These are phyloP conservation scores for Strix occidentalis DNA, from an alignment of 2,797 vertebrate species.

Conservation along the genomic window DNA sequence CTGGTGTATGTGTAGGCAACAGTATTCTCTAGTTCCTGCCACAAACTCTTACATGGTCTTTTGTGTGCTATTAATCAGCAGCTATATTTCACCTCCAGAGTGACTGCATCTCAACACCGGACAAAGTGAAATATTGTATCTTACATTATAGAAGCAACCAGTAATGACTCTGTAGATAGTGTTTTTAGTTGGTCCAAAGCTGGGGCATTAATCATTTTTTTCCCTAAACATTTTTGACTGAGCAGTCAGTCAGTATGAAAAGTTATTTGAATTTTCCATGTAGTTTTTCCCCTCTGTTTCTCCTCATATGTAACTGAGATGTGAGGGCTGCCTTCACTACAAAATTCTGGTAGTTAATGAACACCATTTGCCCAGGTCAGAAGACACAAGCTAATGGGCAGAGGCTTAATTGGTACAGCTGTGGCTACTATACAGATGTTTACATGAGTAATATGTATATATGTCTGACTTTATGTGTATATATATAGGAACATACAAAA, in stretches of 20 bases:
- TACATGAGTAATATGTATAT: background rate
- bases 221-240: background rate
- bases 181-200: background rate
- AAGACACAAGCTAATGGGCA: background rate
- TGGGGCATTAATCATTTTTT: background rate
- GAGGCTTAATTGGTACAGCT: background rate
- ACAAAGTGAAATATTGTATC: background rate
- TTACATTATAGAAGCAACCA: background rate
- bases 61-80: constrained; percentile 15
- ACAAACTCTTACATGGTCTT: background rate
- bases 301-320: background rate
- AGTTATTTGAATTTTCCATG: background rate
- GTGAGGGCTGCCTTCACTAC: background rate
- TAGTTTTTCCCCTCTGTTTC: background rate
- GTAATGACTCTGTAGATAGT: background rate
- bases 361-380: background rate
- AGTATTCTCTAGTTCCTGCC: constrained; percentile 19
- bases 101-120: background rate
- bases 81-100: background rate
- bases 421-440: background rate
- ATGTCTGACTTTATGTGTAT: background rate
- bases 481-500: background rate
- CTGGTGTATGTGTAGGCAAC: background rate
- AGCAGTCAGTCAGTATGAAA: background rate
- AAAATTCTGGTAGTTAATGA: background rate